Evolutionary conservation across 2,888 invertebrate genomes (phyloP).

Genomic region (Cactoblastis cactorum): DNA sequence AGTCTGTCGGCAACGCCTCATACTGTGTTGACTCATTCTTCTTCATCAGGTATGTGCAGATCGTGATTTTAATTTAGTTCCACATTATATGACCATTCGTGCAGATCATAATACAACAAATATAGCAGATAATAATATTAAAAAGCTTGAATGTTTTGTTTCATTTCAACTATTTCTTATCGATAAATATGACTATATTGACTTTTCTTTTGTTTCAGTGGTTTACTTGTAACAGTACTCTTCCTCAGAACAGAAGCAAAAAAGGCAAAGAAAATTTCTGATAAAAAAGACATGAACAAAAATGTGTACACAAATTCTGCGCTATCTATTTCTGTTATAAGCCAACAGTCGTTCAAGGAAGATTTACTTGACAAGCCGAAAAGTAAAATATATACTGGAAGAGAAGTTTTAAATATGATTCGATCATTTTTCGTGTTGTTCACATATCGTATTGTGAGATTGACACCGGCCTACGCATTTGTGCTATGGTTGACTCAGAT

Average conservation of each 20-base stretch:
- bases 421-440: conserved; percentile 74
- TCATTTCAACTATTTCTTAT: no score
- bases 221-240: conserved; percentile 85
- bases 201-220: conserved; percentile 70
- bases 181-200: no score
- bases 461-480: conserved; percentile 90
- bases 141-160: no score
- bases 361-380: conserved; percentile 62
- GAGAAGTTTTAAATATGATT: conserved; percentile 56
- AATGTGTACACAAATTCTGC: conserved; percentile 68
- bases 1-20: conserved; percentile 90
- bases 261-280: conserved; percentile 51
- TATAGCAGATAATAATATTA: no score
- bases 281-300: conserved; percentile 59
- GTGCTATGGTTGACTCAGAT: conserved; percentile 87
- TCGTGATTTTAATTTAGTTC: background rate
- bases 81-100: background rate
- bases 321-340: conserved; percentile 63
- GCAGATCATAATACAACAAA: no score
- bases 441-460: conserved; percentile 80
- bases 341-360: conserved; percentile 68
- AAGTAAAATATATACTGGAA: conserved; percentile 47
- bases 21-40: conserved; percentile 93
- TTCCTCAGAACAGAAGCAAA: conserved; percentile 83
- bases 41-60: conserved; percentile 84